phyloP scores from a whole-genome alignment of 2,113 vertebrate species.

The Nesogale talazaci region DNA sequence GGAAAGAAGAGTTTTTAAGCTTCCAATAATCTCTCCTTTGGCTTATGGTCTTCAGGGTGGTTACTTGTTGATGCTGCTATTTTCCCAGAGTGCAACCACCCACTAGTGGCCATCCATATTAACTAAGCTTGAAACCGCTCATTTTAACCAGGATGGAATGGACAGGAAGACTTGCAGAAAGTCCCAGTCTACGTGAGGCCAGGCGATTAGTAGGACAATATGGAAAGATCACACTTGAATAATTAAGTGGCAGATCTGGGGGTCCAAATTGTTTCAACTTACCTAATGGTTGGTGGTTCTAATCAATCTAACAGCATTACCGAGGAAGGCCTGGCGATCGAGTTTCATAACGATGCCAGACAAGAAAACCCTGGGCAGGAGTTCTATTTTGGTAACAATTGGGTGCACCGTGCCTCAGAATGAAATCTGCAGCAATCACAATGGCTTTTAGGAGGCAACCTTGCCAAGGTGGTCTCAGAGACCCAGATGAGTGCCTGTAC shows the following conservation, averaged over 20 bases:
- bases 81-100: neutral
- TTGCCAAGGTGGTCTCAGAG: neutral
- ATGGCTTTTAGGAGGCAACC: neutral
- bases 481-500: neutral
- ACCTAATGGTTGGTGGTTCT: neutral
- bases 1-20: conserved; percentile 13
- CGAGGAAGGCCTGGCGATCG: neutral
- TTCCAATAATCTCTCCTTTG: conserved; percentile 7
- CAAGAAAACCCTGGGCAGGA: neutral
- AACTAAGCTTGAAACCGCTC: neutral
- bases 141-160: neutral
- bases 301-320: neutral
- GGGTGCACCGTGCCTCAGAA: neutral
- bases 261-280: neutral
- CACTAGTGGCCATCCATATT: neutral
- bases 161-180: neutral
- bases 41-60: neutral
- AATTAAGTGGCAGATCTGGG: conserved; percentile 4
- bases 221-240: neutral
- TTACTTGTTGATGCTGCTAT: neutral
- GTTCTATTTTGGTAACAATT: neutral
- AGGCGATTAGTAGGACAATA: neutral
- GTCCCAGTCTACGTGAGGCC: neutral
- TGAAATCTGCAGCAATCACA: neutral
- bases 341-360: neutral